Base-by-base conservation (phyloP, 2,888 invertebrate genomes). In the Hermodice carunculata region DNA sequence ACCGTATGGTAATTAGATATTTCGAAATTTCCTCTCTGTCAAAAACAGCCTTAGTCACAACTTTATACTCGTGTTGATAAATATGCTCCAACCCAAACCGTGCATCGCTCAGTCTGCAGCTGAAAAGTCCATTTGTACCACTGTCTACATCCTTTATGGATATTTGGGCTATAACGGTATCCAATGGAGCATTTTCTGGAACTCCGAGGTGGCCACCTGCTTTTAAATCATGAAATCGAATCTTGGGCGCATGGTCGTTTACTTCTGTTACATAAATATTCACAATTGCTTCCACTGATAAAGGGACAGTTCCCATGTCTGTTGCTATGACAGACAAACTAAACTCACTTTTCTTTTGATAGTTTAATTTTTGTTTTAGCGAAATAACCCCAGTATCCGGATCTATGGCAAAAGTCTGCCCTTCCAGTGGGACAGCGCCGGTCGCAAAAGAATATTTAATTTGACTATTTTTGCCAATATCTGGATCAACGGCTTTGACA, bases 81-180 rank as follows among this genome's bases (percentile, higher is more conserved):
- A n/a, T n/a, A n/a, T n/a, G n/a, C n/a, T n/a, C n/a, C 40, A 82
- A 69, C 52, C 56, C 70, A 52, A 80, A 82, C 34, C 74, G 69
- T 19, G 71, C 61, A 44, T 75, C 76, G 22, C 72, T 49, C 24
- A 80, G 48, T 29, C 61, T 62, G 64, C 81, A 82, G 3, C 64
- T 59, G 3, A 80, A 73, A 40, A 67, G 60, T 0, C 80, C 80
- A 69, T 79, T 80, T 22, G 66, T 64, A 1, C 78, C 78, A 60
- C 73, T 71, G 62, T 61, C 61, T 1, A 24, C 28, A 28, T 61
- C 61, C 19, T 34, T 48, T 24, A 51, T 44, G 3, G 61, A 37
- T 26, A 61, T 54, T 31, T 53, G 54, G 22, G 54, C 61, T 2
- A 58, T 46, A 26, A 58, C 43, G 29, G 61, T 54, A 40, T 52